Evolutionary conservation across 1,140 invertebrate genomes (phyloP), one percentile per base, ranked within the genome.

Genomic region (Lordiphosa stackelbergi): DNA sequence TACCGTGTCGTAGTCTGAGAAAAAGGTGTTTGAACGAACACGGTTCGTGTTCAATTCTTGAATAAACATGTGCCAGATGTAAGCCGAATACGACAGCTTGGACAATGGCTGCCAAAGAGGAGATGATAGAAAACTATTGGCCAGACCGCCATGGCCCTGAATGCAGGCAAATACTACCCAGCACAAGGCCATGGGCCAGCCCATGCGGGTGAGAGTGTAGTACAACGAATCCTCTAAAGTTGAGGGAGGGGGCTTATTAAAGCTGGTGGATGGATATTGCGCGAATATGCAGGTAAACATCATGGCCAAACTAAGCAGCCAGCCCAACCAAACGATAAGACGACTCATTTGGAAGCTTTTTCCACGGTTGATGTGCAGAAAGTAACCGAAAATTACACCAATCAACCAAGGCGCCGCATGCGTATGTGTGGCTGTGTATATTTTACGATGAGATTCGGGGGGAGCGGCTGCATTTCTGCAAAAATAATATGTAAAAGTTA

Each of bases 101-200:
- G 88, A 87, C 0, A 89, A 69, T 0, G 90, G 66, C 69, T 91
- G 90, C 89, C 90, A 91, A 11, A 90, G 58, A 1, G 75, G 62
- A 4, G 87, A 73, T 4, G 88, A 88, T 3, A 91, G 66, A 12
- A 91, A 88, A 78, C 88, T 88, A 46, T 90, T 89, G 24, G 90
- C 87, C 28, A 88, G 74, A 51, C 90, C 92, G 62, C 91, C 93
- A 74, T 92, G 91, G 24, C 91, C 92, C 45, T 90, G 88, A 4
- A 89, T 85, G 66, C 93, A 93, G 3, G 92, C 91, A 41, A 93
- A 91, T 3, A 94, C 90, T 7, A 95, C 88, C 92, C 93, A 94
- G 1, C 89, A 89, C 2, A 95, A 51, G 0, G 87, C 89, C 0
- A 92, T 5, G 0, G 90, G 89, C 91, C 93, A 95, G 0, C 88